These are phyloP conservation scores for Saturnia japonica DNA, from an alignment of 2,888 invertebrate genomes.

Conservation along the genomic window DNA sequence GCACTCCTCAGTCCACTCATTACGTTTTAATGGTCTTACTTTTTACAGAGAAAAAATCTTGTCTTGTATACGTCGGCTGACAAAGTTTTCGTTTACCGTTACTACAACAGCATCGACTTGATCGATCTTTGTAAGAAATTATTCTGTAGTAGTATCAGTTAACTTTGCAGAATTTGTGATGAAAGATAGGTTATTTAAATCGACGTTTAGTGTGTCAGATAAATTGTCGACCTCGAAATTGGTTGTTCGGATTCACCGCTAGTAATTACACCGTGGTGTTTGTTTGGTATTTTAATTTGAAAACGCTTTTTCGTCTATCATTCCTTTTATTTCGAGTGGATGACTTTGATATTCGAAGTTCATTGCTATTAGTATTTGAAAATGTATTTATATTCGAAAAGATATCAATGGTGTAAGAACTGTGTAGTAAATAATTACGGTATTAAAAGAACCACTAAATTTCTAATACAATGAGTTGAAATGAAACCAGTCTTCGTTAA, in stretches of 20 bases:
- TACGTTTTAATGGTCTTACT: constrained; percentile 77
- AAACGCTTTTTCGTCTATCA: constrained; percentile 38
- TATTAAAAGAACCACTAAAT: neutral
- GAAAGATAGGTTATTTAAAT: constrained; percentile 74
- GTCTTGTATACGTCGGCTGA: constrained; percentile 42
- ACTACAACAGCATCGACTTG: neutral
- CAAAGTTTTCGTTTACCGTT: constrained; percentile 17
- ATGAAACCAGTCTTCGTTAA: too few species aligned
- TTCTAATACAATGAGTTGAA: too few species aligned
- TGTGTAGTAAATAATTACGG: neutral
- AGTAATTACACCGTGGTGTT: constrained; percentile 63
- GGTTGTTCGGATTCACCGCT: constrained; percentile 72
- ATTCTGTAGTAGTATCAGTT: constrained; percentile 21
- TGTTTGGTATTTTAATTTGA: constrained; percentile 61
- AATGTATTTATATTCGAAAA: neutral
- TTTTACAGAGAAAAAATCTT: constrained; percentile 67
- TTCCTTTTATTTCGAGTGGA: constrained; percentile 36
- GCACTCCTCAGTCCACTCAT: constrained; percentile 78
- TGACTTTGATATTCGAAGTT: constrained; percentile 41
- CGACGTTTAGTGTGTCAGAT: constrained; percentile 73
- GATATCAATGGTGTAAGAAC: neutral
- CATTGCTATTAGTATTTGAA: constrained; percentile 20
- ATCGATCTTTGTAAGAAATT: neutral
- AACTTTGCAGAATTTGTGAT: constrained; percentile 45
- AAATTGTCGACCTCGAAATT: constrained; percentile 74